Evolutionary conservation across 64 coral and sea anemone genomes (phyloP), one percentile per base, ranked within the genome.

Genomic region (Exaiptasia diaphana): DNA sequence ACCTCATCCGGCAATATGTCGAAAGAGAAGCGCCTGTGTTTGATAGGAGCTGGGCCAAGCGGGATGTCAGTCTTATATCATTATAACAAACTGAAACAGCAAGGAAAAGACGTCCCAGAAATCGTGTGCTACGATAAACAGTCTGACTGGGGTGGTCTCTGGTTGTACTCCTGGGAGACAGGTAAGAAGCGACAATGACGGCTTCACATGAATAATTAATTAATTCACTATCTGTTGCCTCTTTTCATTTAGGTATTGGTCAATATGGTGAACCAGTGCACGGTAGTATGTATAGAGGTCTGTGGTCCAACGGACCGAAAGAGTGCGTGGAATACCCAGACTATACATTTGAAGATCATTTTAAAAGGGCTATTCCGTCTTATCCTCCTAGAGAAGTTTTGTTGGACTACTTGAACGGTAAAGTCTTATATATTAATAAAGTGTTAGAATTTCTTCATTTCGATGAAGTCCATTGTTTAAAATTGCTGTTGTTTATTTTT

Each of bases 301-400:
- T 87, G 44, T 87, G 84, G 84, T 78, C 84, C 5, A 87, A 87
- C 54, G 84, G 41, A 15, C 84, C 84, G 0, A 87, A 87, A 48
- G 84, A 87, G 67, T 26, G 24, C 41, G 35, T 78, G 25, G 84
- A 87, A 38, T 87, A 39, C 68, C 73, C 84, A 3, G 84, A 87
- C 61, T 87, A 87, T 48, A 87, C 73, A 6, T 87, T 78, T 56
- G 58, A 87, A 10, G 84, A 87, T 6, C 84, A 87, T 67, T 87
- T 87, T 57, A 62, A 60, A 11, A 78, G 55, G 42, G 2, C 84
- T 17, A 87, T 87, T 43, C 60, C 84, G 38, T 87, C 84, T 5
- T 87, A 40, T 45, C 84, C 73, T 10, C 84, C 84, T 7, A 67
- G 84, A 37, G 45, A 63, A 30, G 84, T 78, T 67, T 62, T 87